Percentiles rank a stretch among this genome's conserved stretches.
Evolutionary conservation across 2,888 invertebrate species (phyloP).

Genomic region (Chrysina gloriosa): DNA sequence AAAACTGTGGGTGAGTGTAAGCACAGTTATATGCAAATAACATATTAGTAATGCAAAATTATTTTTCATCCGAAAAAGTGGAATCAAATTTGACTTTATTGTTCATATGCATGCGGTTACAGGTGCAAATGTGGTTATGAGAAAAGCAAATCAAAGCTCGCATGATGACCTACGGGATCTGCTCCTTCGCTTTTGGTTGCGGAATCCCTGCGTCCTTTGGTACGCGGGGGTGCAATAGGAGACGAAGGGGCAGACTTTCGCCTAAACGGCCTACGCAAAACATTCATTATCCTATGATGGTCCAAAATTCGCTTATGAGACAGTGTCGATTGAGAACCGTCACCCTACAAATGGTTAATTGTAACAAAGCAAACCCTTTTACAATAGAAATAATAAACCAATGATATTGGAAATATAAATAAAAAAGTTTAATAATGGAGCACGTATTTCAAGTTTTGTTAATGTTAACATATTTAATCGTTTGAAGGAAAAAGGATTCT

Average conservation of each 20-base stretch:
- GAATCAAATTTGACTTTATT: not conserved
- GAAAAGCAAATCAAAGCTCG: constrained; percentile 38
- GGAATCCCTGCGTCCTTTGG: constrained; percentile 62
- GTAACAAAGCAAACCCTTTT: constrained; percentile 27
- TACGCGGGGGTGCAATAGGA: constrained; percentile 71
- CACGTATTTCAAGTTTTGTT: too few species aligned
- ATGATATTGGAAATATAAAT: too few species aligned
- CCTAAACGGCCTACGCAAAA: constrained; percentile 75
- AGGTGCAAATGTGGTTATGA: not conserved
- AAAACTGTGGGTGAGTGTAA: too few species aligned
- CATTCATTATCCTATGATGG: constrained; percentile 71
- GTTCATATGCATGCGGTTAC: not conserved
- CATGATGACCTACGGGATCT: constrained; percentile 59
- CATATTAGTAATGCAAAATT: too few species aligned
- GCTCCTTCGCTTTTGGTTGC: constrained; percentile 61
- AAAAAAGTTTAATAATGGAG: too few species aligned
- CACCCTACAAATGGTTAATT: constrained; percentile 58
- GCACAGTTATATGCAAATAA: too few species aligned
- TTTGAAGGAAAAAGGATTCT: too few species aligned
- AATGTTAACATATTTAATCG: too few species aligned
- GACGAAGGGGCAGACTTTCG: constrained; percentile 76
- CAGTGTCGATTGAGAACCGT: constrained; percentile 68
- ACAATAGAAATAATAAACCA: too few species aligned
- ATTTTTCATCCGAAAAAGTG: too few species aligned
- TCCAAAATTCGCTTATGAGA: constrained; percentile 59